A percentile compares a stretch with the other conserved stretches of the same genome.
Conservation (phyloP, 2,797 vertebrate genomes). For the Brotula barbata region DNA sequence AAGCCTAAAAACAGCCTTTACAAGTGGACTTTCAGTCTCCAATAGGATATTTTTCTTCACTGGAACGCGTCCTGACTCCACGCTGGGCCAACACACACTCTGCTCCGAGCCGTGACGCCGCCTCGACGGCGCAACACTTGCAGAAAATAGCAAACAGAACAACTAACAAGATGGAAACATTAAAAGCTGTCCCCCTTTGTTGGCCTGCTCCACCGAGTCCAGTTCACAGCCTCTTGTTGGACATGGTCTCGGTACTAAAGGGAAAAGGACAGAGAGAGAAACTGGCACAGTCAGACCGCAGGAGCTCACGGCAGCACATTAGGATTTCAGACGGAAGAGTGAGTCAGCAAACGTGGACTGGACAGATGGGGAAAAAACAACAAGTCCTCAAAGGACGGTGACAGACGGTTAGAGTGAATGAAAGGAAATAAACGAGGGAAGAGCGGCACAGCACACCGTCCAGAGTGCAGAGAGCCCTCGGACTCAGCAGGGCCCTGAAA, state of each 20-base stretch:
- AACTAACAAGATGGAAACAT: too few relatives aligned
- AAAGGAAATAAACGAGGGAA: conserved; percentile 14
- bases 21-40: too few relatives aligned
- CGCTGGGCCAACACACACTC: too few relatives aligned
- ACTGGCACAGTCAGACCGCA: conserved; percentile 38
- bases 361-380: conserved; percentile 19
- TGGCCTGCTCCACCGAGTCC: conserved; percentile 7
- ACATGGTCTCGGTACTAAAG: not conserved
- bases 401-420: conserved; percentile 54
- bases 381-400: conserved; percentile 18
- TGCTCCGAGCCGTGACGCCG: too few relatives aligned
- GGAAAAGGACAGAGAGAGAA: conserved; percentile 37
- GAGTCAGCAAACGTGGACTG: conserved; percentile 58
- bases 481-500: conserved; percentile 57
- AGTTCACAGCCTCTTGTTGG: conserved; percentile 28
- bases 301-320: conserved; percentile 33
- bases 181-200: too few relatives aligned
- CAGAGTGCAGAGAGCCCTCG: conserved; percentile 58
- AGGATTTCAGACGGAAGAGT: conserved; percentile 55
- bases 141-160: too few relatives aligned
- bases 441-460: conserved; percentile 38
- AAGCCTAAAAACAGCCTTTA: too few relatives aligned
- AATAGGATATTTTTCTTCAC: too few relatives aligned
- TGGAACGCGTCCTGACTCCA: too few relatives aligned
- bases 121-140: too few relatives aligned